These are phyloP conservation scores for Leptodactylus fallax DNA, from an alignment of 2,797 vertebrate species.

Conservation along the genomic window DNA sequence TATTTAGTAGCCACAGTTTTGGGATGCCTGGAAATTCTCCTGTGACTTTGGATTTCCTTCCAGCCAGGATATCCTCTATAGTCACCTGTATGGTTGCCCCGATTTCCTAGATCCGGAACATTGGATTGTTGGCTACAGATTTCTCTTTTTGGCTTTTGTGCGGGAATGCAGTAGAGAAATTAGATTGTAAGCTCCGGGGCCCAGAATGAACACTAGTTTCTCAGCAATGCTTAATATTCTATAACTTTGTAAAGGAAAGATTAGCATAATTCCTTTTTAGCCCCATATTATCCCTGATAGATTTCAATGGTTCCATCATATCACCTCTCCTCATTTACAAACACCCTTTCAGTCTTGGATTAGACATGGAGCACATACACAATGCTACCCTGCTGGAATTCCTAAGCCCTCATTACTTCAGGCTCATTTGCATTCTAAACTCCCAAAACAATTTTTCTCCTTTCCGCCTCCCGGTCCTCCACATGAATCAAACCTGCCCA, in stretches of 20 bases:
- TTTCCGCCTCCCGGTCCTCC: constrained; percentile 33
- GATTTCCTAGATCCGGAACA: no score
- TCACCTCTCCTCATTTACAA: constrained; percentile 13
- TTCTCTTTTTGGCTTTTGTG: background rate
- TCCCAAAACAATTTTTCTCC: constrained; percentile 40
- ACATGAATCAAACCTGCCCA: constrained; percentile 48
- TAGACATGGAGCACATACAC: constrained; percentile 14
- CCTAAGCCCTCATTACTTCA: background rate
- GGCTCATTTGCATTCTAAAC: constrained; percentile 41
- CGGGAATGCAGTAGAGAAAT: background rate
- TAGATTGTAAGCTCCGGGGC: background rate
- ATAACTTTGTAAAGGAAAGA: background rate
- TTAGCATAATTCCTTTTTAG: constrained; percentile 26
- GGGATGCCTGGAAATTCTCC: no score
- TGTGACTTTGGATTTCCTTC: background rate
- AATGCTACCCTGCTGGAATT: background rate
- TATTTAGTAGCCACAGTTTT: no score
- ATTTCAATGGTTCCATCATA: constrained; percentile 38
- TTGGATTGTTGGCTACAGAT: background rate
- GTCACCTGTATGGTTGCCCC: background rate
- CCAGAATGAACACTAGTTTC: background rate
- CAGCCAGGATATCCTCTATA: background rate
- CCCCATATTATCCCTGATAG: constrained; percentile 17
- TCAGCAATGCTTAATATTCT: background rate
- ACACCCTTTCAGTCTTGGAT: background rate